These are phyloP conservation scores for Sarcophaga caerulescens DNA, from an alignment of 2,888 invertebrate genomes.

Conservation along the genomic window DNA sequence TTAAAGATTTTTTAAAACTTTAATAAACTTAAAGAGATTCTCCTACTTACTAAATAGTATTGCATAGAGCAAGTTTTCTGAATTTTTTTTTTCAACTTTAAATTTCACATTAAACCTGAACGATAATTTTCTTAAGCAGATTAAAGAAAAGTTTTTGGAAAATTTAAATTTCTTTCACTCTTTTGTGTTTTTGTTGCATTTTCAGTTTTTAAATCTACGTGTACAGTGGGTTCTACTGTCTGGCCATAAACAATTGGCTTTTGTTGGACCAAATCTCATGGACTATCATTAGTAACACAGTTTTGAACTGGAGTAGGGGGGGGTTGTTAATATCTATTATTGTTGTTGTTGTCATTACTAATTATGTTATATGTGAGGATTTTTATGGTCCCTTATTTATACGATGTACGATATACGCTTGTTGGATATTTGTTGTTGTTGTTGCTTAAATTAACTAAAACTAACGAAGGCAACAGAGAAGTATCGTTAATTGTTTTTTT, in stretches of 20 bases:
- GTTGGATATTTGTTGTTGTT: constrained; percentile 23
- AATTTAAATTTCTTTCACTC: not conserved
- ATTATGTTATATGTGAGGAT: constrained; percentile 60
- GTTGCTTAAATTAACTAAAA: constrained; percentile 62
- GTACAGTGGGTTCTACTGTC: constrained; percentile 2
- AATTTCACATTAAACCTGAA: no score
- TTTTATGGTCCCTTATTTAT: constrained; percentile 26
- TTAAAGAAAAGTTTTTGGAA: not conserved
- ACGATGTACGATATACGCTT: not conserved
- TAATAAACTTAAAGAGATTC: no score
- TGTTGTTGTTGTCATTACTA: constrained; percentile 51
- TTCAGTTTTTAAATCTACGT: not conserved
- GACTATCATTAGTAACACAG: constrained; percentile 56
- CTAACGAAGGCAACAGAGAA: constrained; percentile 55
- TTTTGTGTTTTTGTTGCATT: not conserved
- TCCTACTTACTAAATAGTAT: no score
- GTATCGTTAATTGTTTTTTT: constrained; percentile 60
- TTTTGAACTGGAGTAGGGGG: not conserved
- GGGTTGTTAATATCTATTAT: not conserved
- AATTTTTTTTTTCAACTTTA: no score
- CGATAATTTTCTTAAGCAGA: no score
- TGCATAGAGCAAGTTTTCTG: no score
- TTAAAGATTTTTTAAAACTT: no score
- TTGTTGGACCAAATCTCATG: not conserved
- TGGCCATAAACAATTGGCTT: constrained; percentile 59